Percentiles rank a stretch among this genome's conserved stretches.
Evolutionary conservation across 2,797 vertebrate genomes (phyloP).

Genomic region (Eupleurogrammus muticus): DNA sequence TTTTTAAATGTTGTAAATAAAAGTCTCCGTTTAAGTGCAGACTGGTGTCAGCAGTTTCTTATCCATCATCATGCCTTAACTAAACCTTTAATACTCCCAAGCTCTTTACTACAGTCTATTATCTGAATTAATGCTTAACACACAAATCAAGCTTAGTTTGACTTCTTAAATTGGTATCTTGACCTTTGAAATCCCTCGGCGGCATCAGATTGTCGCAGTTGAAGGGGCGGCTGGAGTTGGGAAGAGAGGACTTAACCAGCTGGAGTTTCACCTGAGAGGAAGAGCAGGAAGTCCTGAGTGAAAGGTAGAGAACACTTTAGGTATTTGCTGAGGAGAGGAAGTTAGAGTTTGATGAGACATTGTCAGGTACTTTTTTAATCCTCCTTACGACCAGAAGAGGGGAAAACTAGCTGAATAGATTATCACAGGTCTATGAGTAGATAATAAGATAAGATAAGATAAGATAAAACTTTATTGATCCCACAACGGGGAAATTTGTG

Average conservation of each 20-base stretch:
- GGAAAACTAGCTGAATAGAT: slow-evolving; percentile 1
- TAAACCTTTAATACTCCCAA: slow-evolving; percentile 67
- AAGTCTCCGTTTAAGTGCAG: slow-evolving; percentile 33
- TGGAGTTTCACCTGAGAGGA: slow-evolving; percentile 31
- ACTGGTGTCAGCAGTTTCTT: slow-evolving; percentile 57
- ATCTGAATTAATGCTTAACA: slow-evolving; percentile 64
- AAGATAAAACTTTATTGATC: too few species aligned
- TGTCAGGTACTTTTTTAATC: slow-evolving; percentile 56
- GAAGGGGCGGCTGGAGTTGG: slow-evolving; percentile 45
- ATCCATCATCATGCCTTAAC: slow-evolving; percentile 50
- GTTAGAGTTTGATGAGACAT: slow-evolving; percentile 24
- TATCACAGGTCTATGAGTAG: slow-evolving; percentile 17
- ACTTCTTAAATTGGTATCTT: slow-evolving; percentile 62
- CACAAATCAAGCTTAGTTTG: slow-evolving; percentile 66
- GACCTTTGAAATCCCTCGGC: slow-evolving; percentile 68
- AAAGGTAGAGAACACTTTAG: slow-evolving; percentile 38
- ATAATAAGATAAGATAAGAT: too few species aligned
- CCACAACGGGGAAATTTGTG: too few species aligned
- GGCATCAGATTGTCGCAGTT: slow-evolving; percentile 64
- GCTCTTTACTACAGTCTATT: slow-evolving; percentile 60
- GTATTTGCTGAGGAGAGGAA: slow-evolving; percentile 14
- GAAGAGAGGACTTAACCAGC: slow-evolving; percentile 40
- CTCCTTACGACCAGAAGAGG: slow-evolving; percentile 17
- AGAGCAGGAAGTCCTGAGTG: slow-evolving; percentile 10
- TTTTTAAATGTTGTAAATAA: slow-evolving; percentile 24